Conservation (phyloP, 2,888 invertebrate genomes). For the Nematopogon swammerdamellus region DNA sequence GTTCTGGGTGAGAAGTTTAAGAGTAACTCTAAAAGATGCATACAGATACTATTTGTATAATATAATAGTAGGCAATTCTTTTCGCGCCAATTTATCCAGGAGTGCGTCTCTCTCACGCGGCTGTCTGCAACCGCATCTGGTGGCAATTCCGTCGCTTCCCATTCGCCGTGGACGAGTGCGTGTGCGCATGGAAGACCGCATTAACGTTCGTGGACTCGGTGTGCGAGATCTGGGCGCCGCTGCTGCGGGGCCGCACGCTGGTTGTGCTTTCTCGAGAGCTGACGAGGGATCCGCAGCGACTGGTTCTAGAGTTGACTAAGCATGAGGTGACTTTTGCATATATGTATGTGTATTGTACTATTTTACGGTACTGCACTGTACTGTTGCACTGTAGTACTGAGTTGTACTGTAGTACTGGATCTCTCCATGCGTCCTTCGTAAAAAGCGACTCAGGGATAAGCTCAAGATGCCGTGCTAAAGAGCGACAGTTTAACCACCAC, state of each 20-base stretch:
- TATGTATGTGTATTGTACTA: too few relatives aligned
- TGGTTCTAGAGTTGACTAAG: constrained; percentile 65
- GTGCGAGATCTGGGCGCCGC: constrained; percentile 83
- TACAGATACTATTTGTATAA: too few relatives aligned
- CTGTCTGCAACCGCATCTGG: constrained; percentile 75
- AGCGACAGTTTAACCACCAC: too few relatives aligned
- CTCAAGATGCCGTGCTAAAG: too few relatives aligned
- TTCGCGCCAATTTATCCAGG: constrained; percentile 41
- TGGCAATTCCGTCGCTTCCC: constrained; percentile 89
- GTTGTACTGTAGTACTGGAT: too few relatives aligned
- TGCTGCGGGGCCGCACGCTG: constrained; percentile 68
- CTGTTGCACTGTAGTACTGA: too few relatives aligned
- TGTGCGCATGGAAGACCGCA: constrained; percentile 86
- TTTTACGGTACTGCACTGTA: too few relatives aligned
- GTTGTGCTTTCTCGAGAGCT: constrained; percentile 70
- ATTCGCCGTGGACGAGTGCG: constrained; percentile 61
- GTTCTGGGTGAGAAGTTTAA: too few relatives aligned
- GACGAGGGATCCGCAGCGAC: constrained; percentile 74
- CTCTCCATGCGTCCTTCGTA: too few relatives aligned
- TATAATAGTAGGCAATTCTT: too few relatives aligned
- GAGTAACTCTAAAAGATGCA: too few relatives aligned
- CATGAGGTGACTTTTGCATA: constrained; percentile 71
- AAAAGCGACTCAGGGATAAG: too few relatives aligned
- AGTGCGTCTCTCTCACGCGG: constrained; percentile 74
- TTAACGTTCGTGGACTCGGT: constrained; percentile 90